Evolutionary conservation across 2,113 vertebrate species (phyloP).

Genomic region (Campylomormyrus numenius): DNA sequence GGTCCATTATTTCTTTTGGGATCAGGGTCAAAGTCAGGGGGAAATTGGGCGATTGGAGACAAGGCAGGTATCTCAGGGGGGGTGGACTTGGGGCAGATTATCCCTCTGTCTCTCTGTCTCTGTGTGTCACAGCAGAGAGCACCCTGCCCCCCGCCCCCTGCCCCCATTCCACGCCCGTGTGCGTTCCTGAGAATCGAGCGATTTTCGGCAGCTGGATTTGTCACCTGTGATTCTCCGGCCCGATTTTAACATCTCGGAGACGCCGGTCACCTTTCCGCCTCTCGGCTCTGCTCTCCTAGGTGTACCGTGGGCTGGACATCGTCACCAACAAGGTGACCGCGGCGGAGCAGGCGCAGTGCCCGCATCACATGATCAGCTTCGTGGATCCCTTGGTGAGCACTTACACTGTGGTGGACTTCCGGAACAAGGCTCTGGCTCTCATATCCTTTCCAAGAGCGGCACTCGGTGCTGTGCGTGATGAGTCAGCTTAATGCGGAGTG

Average conservation of each 20-base stretch:
- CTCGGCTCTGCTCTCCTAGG: constrained; percentile 50
- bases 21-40: not conserved
- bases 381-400: constrained; percentile 80
- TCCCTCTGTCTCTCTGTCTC: not conserved
- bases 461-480: not conserved
- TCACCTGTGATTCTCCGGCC: not conserved
- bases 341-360: constrained; percentile 74
- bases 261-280: not conserved
- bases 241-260: too few relatives aligned
- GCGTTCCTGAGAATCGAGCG: not conserved
- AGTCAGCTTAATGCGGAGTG: not conserved
- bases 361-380: constrained; percentile 93
- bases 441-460: constrained; percentile 72
- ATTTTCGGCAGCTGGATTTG: not conserved
- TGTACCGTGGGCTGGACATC: constrained; percentile 89
- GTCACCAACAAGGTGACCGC: constrained; percentile 89
- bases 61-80: not conserved
- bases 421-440: constrained; percentile 75
- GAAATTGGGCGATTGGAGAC: not conserved
- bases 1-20: constrained; percentile 33
- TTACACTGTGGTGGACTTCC: constrained; percentile 92
- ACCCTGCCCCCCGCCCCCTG: not conserved
- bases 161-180: not conserved
- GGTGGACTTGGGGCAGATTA: not conserved
- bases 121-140: not conserved